phyloP scores from a whole-genome alignment of 2,888 invertebrate genomes.

The Polietes domitor region DNA sequence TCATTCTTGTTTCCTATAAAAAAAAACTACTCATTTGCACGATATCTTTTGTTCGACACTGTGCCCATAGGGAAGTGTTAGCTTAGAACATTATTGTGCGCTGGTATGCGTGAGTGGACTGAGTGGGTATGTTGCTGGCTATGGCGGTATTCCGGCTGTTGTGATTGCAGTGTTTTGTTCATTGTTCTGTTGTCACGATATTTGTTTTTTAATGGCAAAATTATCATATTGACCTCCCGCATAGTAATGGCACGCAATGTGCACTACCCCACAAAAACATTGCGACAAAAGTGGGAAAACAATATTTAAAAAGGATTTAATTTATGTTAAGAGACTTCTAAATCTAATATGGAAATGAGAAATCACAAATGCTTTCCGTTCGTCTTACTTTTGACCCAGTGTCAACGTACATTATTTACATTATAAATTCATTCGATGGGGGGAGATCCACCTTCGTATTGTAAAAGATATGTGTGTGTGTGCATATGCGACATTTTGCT shows the following conservation, averaged over 20 bases:
- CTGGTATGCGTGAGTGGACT: slow-evolving; percentile 6
- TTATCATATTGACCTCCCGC: slow-evolving; percentile 66
- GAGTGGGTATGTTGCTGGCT: not conserved
- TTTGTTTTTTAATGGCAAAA: slow-evolving; percentile 57
- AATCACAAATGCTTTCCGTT: slow-evolving; percentile 1
- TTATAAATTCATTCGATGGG: not conserved
- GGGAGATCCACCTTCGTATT: too few relatives aligned
- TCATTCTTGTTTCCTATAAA: too few relatives aligned
- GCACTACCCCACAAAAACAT: not conserved
- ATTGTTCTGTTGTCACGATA: slow-evolving; percentile 61
- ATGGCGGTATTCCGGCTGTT: not conserved
- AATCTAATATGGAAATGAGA: slow-evolving; percentile 16
- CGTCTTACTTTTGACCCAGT: not conserved
- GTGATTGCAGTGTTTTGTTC: slow-evolving; percentile 42
- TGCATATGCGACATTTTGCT: too few relatives aligned
- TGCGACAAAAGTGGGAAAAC: not conserved
- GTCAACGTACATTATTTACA: not conserved
- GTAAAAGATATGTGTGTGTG: too few relatives aligned
- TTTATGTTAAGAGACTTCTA: slow-evolving; percentile 4
- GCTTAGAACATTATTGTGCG: not conserved
- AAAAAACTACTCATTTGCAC: too few relatives aligned
- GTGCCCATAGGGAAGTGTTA: too few relatives aligned
- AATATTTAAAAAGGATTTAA: not conserved
- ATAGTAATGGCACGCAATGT: slow-evolving; percentile 60
- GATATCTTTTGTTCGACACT: too few relatives aligned